phyloP scores from a whole-genome alignment of 2,113 vertebrate genomes.

The Petrocephalus microphthalmus region DNA sequence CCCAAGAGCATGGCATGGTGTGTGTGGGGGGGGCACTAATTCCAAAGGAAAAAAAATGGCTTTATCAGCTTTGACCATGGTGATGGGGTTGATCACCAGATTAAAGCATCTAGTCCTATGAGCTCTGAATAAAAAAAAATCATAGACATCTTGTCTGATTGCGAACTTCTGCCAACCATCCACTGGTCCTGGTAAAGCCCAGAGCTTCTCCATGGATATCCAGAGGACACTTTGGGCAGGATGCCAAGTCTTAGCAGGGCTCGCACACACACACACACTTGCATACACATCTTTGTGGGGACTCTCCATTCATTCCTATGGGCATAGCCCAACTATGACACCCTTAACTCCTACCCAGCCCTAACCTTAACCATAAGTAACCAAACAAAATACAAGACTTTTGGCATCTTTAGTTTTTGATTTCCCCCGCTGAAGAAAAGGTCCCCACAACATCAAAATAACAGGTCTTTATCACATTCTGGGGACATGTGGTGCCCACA shows the following conservation, averaged over 20 bases:
- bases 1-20: background rate
- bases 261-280: background rate
- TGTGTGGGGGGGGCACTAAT: background rate
- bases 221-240: background rate
- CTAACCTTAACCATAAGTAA: background rate
- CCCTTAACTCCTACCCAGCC: no score
- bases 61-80: background rate
- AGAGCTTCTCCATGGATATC: background rate
- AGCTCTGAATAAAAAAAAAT: background rate
- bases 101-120: background rate
- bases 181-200: background rate
- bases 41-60: background rate
- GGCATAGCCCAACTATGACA: no score
- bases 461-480: no score
- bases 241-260: background rate
- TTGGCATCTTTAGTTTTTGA: no score
- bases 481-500: no score
- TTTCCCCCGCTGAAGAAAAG: no score
- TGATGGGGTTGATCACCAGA: background rate
- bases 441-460: no score
- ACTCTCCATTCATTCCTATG: background rate
- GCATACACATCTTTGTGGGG: background rate
- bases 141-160: background rate
- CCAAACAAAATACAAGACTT: background rate
- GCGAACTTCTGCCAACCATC: background rate